A percentile compares a stretch with the other conserved stretches of the same genome.
Conservation (phyloP, 2,113 vertebrate species). For the Empidonax traillii region DNA sequence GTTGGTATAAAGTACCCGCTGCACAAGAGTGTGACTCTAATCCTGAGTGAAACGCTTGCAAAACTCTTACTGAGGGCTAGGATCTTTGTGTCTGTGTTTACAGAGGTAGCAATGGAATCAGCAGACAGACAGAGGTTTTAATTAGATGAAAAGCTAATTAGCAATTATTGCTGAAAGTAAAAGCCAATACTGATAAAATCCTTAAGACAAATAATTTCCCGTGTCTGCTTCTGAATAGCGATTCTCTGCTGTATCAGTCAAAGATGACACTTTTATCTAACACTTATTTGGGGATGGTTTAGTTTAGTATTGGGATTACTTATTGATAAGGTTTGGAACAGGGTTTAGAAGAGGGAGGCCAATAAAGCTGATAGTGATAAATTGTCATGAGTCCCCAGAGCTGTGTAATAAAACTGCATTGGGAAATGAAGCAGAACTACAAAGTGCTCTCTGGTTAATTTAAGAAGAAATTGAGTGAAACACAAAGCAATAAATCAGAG, state of each 20-base stretch:
- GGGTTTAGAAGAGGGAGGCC: constrained; percentile 33
- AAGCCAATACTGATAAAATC: background rate
- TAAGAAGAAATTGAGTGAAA: constrained; percentile 67
- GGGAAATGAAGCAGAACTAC: constrained; percentile 72
- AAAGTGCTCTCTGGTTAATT: constrained; percentile 66
- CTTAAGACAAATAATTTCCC: background rate
- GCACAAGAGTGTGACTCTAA: background rate
- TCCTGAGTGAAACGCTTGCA: background rate
- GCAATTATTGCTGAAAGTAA: background rate
- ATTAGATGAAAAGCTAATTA: background rate
- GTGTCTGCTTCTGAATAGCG: background rate
- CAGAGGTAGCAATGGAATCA: background rate
- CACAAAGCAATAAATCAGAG: constrained; percentile 53
- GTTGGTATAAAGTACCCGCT: background rate
- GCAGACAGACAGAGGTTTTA: background rate
- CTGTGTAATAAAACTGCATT: constrained; percentile 62
- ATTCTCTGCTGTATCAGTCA: background rate
- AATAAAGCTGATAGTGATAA: constrained; percentile 67
- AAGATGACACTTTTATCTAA: constrained; percentile 29
- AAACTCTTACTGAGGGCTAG: background rate
- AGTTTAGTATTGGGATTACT: constrained; percentile 48
- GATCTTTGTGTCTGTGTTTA: background rate
- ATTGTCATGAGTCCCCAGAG: constrained; percentile 70
- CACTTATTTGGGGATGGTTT: constrained; percentile 22
- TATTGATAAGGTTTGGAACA: constrained; percentile 55